A percentile compares a stretch with the other conserved stretches of the same genome.
These are phyloP conservation scores for Drosophila bunnanda DNA, from an alignment of 2,888 invertebrate species.

Conservation along the genomic window DNA sequence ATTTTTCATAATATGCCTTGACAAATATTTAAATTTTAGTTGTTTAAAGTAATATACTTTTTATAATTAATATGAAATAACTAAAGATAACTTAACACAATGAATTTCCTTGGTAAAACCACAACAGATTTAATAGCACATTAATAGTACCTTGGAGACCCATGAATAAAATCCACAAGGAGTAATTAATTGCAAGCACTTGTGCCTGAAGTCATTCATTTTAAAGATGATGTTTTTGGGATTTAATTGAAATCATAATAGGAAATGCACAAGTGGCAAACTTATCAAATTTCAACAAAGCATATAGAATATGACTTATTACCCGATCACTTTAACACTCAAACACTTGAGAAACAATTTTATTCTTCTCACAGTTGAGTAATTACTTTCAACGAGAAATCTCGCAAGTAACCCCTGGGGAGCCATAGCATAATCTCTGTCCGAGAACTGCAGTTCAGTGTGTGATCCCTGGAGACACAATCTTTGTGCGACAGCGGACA, in stretches of 20 bases:
- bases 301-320: not conserved
- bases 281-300: not conserved
- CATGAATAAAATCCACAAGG: constrained; percentile 1
- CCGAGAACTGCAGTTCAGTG: not conserved
- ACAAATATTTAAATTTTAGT: not conserved
- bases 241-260: not conserved
- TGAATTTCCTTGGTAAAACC: not conserved
- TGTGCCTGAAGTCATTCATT: too few species aligned
- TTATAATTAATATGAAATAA: not conserved
- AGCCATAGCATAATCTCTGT: constrained; percentile 3
- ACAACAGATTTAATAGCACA: not conserved
- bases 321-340: not conserved
- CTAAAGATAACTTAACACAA: not conserved
- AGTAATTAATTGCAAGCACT: not conserved
- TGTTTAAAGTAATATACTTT: too few species aligned
- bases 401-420: constrained; percentile 13
- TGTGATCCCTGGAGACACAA: constrained; percentile 22
- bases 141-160: constrained; percentile 13
- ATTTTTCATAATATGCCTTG: too few species aligned
- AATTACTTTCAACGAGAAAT: not conserved
- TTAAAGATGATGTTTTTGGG: too few species aligned
- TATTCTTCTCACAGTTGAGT: not conserved
- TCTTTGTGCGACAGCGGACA: constrained; percentile 3
- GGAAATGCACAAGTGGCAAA: not conserved
- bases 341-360: not conserved